These are phyloP conservation scores for Heliconius hermathena DNA, from an alignment of 1,140 invertebrate genomes.

Conservation along the genomic window DNA sequence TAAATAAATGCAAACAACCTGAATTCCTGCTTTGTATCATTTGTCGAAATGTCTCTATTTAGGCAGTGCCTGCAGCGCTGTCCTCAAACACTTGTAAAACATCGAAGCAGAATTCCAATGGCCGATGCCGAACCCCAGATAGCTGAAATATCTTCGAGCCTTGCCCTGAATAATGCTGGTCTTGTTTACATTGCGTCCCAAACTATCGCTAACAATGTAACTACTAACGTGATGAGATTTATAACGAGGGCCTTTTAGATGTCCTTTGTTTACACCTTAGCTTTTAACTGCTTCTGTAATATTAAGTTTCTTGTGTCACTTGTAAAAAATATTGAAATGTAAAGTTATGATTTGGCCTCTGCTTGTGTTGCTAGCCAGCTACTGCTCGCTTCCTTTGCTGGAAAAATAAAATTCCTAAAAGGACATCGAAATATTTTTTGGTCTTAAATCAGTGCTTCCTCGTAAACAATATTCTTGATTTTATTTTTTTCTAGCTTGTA, in stretches of 20 bases:
- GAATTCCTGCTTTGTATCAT: conserved; percentile 14
- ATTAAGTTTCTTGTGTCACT: not conserved
- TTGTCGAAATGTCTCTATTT: conserved; percentile 39
- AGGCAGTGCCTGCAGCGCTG: conserved; percentile 36
- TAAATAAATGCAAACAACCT: conserved; percentile 12
- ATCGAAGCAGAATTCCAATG: conserved; percentile 53
- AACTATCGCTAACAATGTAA: conserved; percentile 53
- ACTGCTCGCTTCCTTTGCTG: too few species aligned
- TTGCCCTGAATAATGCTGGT: conserved; percentile 54
- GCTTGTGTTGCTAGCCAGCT: too few species aligned
- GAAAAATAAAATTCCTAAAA: too few species aligned
- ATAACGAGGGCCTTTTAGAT: conserved; percentile 40
- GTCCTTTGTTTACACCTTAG: conserved; percentile 37
- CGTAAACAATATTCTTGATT: too few species aligned
- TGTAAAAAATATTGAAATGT: not conserved
- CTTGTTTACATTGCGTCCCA: conserved; percentile 58
- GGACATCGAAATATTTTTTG: too few species aligned
- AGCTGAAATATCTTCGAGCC: conserved; percentile 65
- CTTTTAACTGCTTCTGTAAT: conserved; percentile 23
- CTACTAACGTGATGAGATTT: conserved; percentile 55
- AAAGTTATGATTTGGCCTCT: too few species aligned
- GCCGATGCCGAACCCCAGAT: conserved; percentile 58
- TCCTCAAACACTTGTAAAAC: conserved; percentile 50
- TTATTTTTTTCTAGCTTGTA: too few species aligned
- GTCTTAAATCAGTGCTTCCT: too few species aligned